Evolutionary conservation across 2,888 invertebrate genomes (phyloP), one percentile per base, ranked within the genome.

Genomic region (Trypoxylon attenuatum): DNA sequence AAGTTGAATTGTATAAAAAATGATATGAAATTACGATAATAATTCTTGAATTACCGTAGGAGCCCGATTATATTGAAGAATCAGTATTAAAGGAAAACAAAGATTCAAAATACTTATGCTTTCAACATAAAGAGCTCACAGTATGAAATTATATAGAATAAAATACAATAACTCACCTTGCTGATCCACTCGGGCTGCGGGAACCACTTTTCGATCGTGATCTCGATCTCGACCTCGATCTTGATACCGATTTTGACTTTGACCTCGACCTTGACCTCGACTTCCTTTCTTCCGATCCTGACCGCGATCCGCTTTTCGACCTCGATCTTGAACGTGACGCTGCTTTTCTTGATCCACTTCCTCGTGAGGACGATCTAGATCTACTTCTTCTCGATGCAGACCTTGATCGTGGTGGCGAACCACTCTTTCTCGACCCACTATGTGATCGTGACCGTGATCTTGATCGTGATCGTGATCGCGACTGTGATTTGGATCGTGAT

Each of bases 381-480:
- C 78, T 84, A 79, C 42, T 82, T 33, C 33, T 33, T 8, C 33
- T 33, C 10, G 33, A 33, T 10, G n/a, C 33, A 13, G 33, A 33
- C 33, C 33, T 66, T n/a, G 74, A 77, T 13, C 67, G 71, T 2
- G 74, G 76, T n/a, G 63, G 71, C 1, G 77, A 77, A 29, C 51
- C 54, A 19, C 54, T 43, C 51, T 85, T 22, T 76, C 80, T 54
- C 67, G 69, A 69, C 18, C 59, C 53, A 2, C 50, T 62, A 0
- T 46, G 76, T 1, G n/a, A n/a, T n/a, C n/a, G n/a, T n/a, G n/a
- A n/a, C n/a, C 33, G 33, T 13, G 89, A 88, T 43, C 87, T 73
- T 0, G 89, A 88, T 23, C 87, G 81, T 0, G 89, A 88, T 53
- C n/a, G n/a, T n/a, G n/a, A n/a, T n/a, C n/a, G n/a, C n/a, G 87